A percentile compares a stretch with the other conserved stretches of the same genome.
These are phyloP conservation scores for Ganaspis sp. DNA, from an alignment of 1,140 invertebrate genomes.

Conservation along the genomic window DNA sequence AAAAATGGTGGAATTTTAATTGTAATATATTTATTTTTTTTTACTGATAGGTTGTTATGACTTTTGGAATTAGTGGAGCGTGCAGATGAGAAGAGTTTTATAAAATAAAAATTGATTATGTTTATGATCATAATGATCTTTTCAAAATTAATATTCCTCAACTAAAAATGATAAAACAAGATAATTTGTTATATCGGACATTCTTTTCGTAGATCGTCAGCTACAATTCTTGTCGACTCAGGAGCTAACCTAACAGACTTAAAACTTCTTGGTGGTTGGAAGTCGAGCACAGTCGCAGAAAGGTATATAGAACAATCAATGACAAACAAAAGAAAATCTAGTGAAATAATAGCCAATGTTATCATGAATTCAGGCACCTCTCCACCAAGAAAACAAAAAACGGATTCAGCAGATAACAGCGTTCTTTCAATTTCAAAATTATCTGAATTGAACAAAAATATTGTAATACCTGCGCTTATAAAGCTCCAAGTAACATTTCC, in stretches of 20 bases:
- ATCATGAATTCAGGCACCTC: too few species aligned
- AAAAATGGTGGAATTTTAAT: too few species aligned
- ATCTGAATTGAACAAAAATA: too few species aligned
- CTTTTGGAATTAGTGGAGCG: conserved; percentile 8
- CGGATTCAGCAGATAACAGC: too few species aligned
- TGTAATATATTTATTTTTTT: not conserved
- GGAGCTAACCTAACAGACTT: not conserved
- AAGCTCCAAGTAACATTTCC: too few species aligned
- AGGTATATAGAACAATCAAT: not conserved
- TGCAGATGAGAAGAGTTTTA: conserved; percentile 27
- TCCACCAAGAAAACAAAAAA: too few species aligned
- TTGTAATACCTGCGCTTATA: too few species aligned
- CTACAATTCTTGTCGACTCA: too few species aligned
- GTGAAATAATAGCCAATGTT: too few species aligned
- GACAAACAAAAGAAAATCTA: not conserved
- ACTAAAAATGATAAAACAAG: conserved; percentile 34
- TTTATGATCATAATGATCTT: conserved; percentile 16
- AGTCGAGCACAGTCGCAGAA: not conserved
- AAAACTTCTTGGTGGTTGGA: not conserved
- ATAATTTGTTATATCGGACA: conserved; percentile 15
- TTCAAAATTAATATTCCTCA: conserved; percentile 33
- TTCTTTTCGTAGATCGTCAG: not conserved
- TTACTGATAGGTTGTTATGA: conserved; percentile 19
- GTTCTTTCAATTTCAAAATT: too few species aligned
- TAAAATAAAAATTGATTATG: not conserved